A percentile compares a stretch with the other conserved stretches of the same genome.
Evolutionary conservation across 2,797 vertebrate genomes (phyloP).

Genomic region (Borostomias antarcticus): DNA sequence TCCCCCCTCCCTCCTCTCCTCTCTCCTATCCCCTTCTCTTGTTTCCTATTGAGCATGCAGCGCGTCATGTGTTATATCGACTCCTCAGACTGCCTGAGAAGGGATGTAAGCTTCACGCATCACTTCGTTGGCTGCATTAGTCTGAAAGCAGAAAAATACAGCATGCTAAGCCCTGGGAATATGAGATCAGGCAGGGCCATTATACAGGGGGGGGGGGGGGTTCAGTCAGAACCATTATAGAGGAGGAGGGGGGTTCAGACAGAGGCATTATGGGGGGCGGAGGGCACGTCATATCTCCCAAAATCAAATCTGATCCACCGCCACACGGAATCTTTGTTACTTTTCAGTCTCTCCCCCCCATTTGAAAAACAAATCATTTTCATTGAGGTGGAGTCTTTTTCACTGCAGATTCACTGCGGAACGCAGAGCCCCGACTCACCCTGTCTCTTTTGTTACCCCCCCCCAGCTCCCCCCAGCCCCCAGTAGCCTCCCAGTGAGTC

Average conservation of each 20-base stretch:
- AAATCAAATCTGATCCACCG: too few species aligned
- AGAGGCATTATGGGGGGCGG: too few species aligned
- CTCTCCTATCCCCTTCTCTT: too few species aligned
- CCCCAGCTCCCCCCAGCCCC: too few species aligned
- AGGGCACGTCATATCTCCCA: too few species aligned
- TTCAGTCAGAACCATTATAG: too few species aligned
- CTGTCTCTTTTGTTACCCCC: not conserved
- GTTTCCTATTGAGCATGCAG: not conserved
- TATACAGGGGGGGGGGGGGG: too few species aligned
- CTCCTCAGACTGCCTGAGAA: constrained; percentile 21
- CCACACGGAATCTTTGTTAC: too few species aligned
- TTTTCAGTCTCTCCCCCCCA: too few species aligned
- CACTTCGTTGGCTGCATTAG: constrained; percentile 48
- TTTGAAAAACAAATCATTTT: not conserved
- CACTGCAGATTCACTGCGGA: not conserved
- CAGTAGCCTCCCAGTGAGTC: too few species aligned
- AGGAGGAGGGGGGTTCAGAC: too few species aligned
- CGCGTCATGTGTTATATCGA: constrained; percentile 40
- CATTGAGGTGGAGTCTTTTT: not conserved
- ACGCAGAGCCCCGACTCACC: not conserved
- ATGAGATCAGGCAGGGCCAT: constrained; percentile 23
- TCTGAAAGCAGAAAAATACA: constrained; percentile 30
- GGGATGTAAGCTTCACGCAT: constrained; percentile 24
- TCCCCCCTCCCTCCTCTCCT: too few species aligned
- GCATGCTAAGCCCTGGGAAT: constrained; percentile 26